A percentile compares a stretch with the other conserved stretches of the same genome.
These are phyloP conservation scores for Argentina silus DNA, from an alignment of 2,797 vertebrate species.

Conservation along the genomic window DNA sequence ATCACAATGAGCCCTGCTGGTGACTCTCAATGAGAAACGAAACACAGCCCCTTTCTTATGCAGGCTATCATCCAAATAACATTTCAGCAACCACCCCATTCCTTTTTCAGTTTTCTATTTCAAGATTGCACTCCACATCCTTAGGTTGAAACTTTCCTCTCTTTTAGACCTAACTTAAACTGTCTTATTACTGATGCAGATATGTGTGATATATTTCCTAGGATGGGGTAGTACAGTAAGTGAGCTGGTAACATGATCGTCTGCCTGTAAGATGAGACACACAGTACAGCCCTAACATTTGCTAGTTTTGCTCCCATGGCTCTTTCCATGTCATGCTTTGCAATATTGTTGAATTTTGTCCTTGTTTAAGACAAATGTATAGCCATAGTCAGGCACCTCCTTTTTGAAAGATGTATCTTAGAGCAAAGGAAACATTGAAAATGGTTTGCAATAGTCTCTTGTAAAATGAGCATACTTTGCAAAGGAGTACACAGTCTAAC, in stretches of 20 bases:
- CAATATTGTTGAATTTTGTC: constrained; percentile 31
- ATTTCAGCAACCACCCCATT: constrained; percentile 77
- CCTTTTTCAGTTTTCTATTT: constrained; percentile 82
- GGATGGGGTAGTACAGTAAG: constrained; percentile 76
- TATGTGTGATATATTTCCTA: constrained; percentile 70
- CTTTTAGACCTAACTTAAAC: constrained; percentile 60
- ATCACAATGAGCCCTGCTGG: constrained; percentile 82
- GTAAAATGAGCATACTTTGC: too few species aligned
- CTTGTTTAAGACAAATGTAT: constrained; percentile 7
- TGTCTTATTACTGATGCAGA: constrained; percentile 61
- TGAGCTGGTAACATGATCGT: constrained; percentile 73
- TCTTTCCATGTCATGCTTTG: constrained; percentile 30
- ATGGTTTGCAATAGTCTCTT: too few species aligned
- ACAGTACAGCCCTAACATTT: constrained; percentile 50
- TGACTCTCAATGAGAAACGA: constrained; percentile 85
- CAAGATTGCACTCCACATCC: constrained; percentile 75
- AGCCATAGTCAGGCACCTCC: neutral
- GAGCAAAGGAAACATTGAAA: too few species aligned
- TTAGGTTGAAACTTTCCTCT: constrained; percentile 65
- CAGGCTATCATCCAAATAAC: constrained; percentile 84
- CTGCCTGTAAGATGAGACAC: constrained; percentile 53
- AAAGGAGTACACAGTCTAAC: too few species aligned
- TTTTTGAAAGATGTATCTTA: neutral
- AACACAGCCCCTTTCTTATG: constrained; percentile 84
- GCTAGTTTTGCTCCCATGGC: constrained; percentile 33